These are phyloP conservation scores for Masnerella sp. DNA, from an alignment of 2,888 invertebrate genomes.

Conservation along the genomic window DNA sequence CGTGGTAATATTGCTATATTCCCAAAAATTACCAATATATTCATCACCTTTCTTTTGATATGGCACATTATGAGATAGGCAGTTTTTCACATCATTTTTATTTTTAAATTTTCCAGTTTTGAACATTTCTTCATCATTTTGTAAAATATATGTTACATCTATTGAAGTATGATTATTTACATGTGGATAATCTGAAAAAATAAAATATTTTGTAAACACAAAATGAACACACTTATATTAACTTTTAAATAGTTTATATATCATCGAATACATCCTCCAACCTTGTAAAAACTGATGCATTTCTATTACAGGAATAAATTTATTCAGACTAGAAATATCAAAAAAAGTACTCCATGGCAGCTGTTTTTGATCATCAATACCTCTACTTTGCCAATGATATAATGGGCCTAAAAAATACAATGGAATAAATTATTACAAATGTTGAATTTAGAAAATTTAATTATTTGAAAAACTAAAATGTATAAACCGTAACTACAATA, in stretches of 20 bases:
- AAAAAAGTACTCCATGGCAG: constrained; percentile 92
- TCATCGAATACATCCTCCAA: constrained; percentile 72
- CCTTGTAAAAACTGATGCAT: constrained; percentile 87
- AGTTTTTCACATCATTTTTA: constrained; percentile 84
- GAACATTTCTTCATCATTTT: constrained; percentile 92
- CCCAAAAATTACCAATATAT: constrained; percentile 83
- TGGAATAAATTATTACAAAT: neutral
- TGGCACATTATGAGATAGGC: constrained; percentile 47
- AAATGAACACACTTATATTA: too few species aligned
- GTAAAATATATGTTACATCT: constrained; percentile 88
- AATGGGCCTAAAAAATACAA: constrained; percentile 77
- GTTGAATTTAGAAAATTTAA: constrained; percentile 5
- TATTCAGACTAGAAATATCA: constrained; percentile 86
- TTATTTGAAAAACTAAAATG: neutral
- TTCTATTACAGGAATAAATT: constrained; percentile 92
- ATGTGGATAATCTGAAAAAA: constrained; percentile 77
- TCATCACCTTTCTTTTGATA: constrained; percentile 74
- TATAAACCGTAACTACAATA: neutral
- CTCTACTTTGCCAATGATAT: constrained; percentile 90
- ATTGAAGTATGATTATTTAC: constrained; percentile 79
- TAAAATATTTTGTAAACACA: too few species aligned
- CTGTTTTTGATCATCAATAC: constrained; percentile 80
- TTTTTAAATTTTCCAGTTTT: constrained; percentile 88
- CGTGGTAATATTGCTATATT: constrained; percentile 84
- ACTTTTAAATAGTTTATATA: too few species aligned